Conservation (phyloP, 2,888 invertebrate species). For the Antheraea assamensis region DNA sequence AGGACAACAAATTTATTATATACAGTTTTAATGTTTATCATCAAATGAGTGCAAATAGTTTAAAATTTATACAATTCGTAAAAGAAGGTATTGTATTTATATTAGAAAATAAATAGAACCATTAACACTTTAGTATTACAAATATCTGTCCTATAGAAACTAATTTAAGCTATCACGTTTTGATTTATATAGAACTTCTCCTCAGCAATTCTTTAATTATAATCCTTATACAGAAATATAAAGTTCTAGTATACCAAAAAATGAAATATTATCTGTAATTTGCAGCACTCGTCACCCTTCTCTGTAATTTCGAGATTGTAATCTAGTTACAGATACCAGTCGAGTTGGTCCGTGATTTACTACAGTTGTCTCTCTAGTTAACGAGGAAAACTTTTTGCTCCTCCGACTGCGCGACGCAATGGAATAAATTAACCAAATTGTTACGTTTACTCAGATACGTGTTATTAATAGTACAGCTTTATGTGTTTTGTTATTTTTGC, state of each 20-base stretch:
- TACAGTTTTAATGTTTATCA: no score
- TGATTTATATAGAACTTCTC: neutral
- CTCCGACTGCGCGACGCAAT: slow-evolving; percentile 45
- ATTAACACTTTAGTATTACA: neutral
- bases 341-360: slow-evolving; percentile 64
- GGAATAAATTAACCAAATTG: slow-evolving; percentile 68
- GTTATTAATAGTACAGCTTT: slow-evolving; percentile 3
- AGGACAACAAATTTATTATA: no score
- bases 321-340: slow-evolving; percentile 64
- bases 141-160: neutral
- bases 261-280: slow-evolving; percentile 45
- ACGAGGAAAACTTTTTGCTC: slow-evolving; percentile 73
- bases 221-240: neutral
- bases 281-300: slow-evolving; percentile 45
- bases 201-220: neutral
- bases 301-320: slow-evolving; percentile 68
- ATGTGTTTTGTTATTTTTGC: neutral
- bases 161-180: neutral
- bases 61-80: neutral
- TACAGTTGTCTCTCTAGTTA: slow-evolving; percentile 67
- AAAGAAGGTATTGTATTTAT: neutral
- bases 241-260: slow-evolving; percentile 25
- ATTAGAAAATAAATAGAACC: neutral
- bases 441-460: slow-evolving; percentile 37
- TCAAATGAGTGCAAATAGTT: no score